phyloP scores from a whole-genome alignment of 2,888 invertebrate genomes.

The Nebria salina region DNA sequence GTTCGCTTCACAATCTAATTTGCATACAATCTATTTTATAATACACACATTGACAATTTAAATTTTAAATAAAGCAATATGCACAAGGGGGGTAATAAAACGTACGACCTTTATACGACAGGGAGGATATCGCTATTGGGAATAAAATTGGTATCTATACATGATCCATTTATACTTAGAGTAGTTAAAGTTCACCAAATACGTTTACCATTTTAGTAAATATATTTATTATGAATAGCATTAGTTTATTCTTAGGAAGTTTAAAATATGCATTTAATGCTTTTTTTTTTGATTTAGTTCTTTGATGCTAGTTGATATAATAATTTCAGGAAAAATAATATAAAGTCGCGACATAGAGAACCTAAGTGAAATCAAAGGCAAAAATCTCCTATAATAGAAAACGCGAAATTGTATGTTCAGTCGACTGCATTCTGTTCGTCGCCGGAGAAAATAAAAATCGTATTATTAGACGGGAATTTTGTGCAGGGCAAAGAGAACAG shows the following conservation, averaged over 20 bases:
- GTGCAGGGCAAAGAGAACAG: constrained; percentile 18
- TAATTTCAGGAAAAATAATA: background rate
- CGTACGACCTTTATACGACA: constrained; percentile 18
- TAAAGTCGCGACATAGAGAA: background rate
- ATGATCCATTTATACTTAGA: too few relatives aligned
- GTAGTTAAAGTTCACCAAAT: too few relatives aligned
- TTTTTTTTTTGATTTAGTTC: background rate
- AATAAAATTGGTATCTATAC: background rate
- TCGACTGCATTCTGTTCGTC: constrained; percentile 31
- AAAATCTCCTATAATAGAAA: constrained; percentile 29
- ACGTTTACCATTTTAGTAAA: too few relatives aligned
- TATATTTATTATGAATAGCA: too few relatives aligned
- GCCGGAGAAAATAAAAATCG: constrained; percentile 34
- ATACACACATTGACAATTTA: constrained; percentile 54
- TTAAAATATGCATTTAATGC: too few relatives aligned
- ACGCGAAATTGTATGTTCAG: constrained; percentile 32
- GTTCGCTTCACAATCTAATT: constrained; percentile 50
- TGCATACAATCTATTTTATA: constrained; percentile 56
- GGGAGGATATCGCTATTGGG: background rate
- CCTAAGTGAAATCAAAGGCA: constrained; percentile 24
- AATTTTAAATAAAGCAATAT: constrained; percentile 49
- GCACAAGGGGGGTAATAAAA: constrained; percentile 5
- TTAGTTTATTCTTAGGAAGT: too few relatives aligned
- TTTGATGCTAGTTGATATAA: background rate
- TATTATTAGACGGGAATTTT: constrained; percentile 35